Base-by-base conservation (phyloP, 2,113 vertebrate genomes). In the Taurulus bubalis region DNA sequence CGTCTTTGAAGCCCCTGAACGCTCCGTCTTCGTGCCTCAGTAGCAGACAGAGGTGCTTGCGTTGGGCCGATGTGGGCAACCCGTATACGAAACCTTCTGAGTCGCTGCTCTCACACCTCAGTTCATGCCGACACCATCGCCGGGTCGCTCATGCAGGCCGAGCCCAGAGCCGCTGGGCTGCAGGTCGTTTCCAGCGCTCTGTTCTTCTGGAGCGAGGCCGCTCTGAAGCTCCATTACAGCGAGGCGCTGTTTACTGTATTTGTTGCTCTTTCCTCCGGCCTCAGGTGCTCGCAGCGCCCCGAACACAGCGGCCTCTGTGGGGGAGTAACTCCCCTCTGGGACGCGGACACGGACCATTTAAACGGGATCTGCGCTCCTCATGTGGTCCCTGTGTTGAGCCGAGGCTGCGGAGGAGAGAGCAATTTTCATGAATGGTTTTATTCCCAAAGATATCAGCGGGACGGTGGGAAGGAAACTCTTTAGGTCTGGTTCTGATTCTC, bases 91-190 rank as follows among this genome's bases (percentile, higher is more conserved):
- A 89, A 81, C 4, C 82, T 83, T 77, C 79, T 64, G 77, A 71
- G 60, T 79, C 67, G 15, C 82, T n/a, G n/a, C n/a, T n/a, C n/a
- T 87, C 78, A 76, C 86, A n/a, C n/a, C n/a, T n/a, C n/a, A n/a
- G n/a, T n/a, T n/a, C n/a, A n/a, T n/a, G n/a, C n/a, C n/a, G 91
- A 93, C 90, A 87, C 49, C n/a, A 88, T 91, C 90, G 34, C 69
- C 16, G 14, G 73, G 86, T 74, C 32, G 63, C 30, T 87, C 79
- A 59, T 32, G 83, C 85, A 69, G 30, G 30, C 30, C 34, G 34
- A 34, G 34, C 34, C 34, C 63, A 51, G 40, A 40, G 24, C 76
- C 77, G 66, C 74, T 82, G 85, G 71, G 55, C 80, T 81, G 20
- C 3, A 40, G 70, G 73, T 82, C 59, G 4, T 75, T 90, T 90